Evolutionary conservation across 30 jellyfish, hydroid and myxozoan species (phyloP).

Genomic region (Hydra vulgaris): DNA sequence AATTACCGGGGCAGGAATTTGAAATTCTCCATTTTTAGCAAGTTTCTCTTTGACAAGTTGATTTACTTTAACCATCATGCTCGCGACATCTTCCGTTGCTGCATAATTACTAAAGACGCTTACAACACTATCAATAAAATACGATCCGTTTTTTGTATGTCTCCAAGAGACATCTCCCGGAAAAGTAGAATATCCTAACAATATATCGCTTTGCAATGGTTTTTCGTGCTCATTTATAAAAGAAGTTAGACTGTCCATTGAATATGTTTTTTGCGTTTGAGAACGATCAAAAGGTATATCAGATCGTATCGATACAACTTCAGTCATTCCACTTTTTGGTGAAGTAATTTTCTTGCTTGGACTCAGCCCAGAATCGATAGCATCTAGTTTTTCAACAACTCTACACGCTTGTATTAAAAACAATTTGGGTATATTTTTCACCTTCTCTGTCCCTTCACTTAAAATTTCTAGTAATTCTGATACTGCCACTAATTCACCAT

Average conservation of each 20-base stretch:
- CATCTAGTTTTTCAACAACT: not conserved
- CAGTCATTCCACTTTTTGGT: too few relatives aligned
- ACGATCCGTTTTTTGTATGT: conserved; percentile 47
- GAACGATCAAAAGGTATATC: not conserved
- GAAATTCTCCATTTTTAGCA: conserved; percentile 36
- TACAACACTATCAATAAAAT: conserved; percentile 56
- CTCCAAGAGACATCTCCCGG: conserved; percentile 82
- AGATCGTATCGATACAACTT: not conserved
- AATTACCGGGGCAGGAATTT: conserved; percentile 56
- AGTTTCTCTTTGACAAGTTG: conserved; percentile 37
- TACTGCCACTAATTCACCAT: conserved; percentile 51
- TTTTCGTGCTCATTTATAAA: conserved; percentile 35
- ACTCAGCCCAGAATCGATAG: not conserved
- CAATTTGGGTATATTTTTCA: conserved; percentile 44
- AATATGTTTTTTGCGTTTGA: not conserved
- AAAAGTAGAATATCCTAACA: conserved; percentile 64
- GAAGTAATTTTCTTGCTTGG: not conserved
- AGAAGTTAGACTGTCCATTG: not conserved
- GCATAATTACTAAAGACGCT: conserved; percentile 43
- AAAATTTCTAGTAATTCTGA: conserved; percentile 48
- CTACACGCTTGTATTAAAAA: conserved; percentile 88
- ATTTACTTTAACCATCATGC: conserved; percentile 58
- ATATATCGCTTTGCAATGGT: conserved; percentile 42
- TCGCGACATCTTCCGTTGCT: conserved; percentile 47
- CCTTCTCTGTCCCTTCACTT: conserved; percentile 26